A percentile compares a stretch with the other conserved stretches of the same genome.
These are phyloP conservation scores for Mus caroli DNA, from an alignment of 2,797 vertebrate genomes.

Conservation along the genomic window DNA sequence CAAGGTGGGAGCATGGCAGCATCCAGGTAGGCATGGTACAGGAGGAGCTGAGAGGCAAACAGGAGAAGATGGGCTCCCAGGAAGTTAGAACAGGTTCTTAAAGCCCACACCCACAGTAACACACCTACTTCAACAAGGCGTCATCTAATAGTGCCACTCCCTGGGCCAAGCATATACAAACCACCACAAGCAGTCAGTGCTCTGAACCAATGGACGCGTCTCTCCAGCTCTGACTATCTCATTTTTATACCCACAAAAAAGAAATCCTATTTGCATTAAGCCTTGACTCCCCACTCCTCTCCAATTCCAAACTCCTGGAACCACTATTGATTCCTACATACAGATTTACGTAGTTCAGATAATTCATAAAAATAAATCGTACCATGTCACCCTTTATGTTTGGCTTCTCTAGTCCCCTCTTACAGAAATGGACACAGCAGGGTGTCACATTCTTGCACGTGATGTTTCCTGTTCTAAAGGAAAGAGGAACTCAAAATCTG, in stretches of 20 bases:
- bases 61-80: not conserved
- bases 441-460: not conserved
- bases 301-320: not conserved
- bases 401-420: constrained; percentile 55
- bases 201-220: not conserved
- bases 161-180: not conserved
- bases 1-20: not conserved
- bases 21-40: not conserved
- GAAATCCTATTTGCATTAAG: not conserved
- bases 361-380: constrained; percentile 7
- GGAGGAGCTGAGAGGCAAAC: not conserved
- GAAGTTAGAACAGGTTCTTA: not conserved
- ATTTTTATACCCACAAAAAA: not conserved
- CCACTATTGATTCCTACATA: not conserved
- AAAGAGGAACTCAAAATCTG: not conserved
- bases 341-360: not conserved
- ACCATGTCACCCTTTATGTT: not conserved
- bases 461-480: not conserved
- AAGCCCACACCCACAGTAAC: not conserved
- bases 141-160: not conserved
- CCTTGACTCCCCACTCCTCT: not conserved
- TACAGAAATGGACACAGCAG: not conserved
- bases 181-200: not conserved
- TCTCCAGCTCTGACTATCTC: not conserved
- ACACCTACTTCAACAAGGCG: not conserved